Evolutionary conservation across 2,797 vertebrate species (phyloP), one percentile per base, ranked within the genome.

Genomic region (Spinus pinus): DNA sequence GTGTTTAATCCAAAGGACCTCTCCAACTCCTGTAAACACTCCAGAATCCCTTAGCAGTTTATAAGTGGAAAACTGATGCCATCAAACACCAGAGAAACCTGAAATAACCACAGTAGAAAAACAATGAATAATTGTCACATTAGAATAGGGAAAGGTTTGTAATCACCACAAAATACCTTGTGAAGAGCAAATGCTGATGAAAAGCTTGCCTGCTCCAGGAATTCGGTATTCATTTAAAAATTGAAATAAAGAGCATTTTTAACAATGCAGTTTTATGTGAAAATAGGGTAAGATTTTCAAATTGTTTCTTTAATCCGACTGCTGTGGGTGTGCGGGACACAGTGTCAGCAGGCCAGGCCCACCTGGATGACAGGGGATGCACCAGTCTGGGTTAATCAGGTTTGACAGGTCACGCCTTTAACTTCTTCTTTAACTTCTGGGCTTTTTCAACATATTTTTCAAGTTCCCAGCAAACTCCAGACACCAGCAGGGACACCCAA

Each of bases 231-330:
- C 0, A 19, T 27, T 74, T 17, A 3, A 65, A 78, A 81, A 19
- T 2, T 5, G 46, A 65, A 57, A 30, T 3, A 27, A 25, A 31
- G 10, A 19, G 2, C 7, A 10, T 15, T 72, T 58, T 56, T 3
- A 72, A 27, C 51, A 69, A 37, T 0, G 3, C 1, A 22, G 7
- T 42, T 90, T 35, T 13, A 30, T 7, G 7, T 22, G 15, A 30
- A 73, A 64, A 57, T 0, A 46, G 14, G 14, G 0, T 9, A 41
- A 24, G 12, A 35, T 10, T 56, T 53, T 60, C 0, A 6, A 65
- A 11, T 14, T 14, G 13, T 10, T 51, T n/a, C 4, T 58, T 62
- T 46, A 46, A 33, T 10, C 18, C 0, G 3, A 10, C 25, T 18
- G 20, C 61, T 44, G 17, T 37, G 22, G 3, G 4, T 11, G 7